Base-by-base conservation (phyloP, 2,888 invertebrate genomes). In the Ethmia dodecea region DNA sequence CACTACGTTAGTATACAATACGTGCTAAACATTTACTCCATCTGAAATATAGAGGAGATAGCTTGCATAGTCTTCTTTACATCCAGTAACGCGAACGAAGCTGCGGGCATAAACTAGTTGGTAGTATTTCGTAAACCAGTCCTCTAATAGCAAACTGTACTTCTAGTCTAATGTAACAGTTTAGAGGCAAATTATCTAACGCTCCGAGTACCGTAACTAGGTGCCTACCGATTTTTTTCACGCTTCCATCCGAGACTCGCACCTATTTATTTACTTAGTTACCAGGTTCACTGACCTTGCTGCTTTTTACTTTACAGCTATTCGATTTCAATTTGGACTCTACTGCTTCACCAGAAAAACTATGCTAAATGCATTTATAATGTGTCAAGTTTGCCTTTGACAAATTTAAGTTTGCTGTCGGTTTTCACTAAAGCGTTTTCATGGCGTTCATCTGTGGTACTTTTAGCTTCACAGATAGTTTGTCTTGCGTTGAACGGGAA, bases 181-280 rank as follows among this genome's bases (percentile, higher is more conserved):
- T 51, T 31, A 28, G 31, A 28, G 31, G 25, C 27, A 56, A 58
- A 63, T 63, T 57, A 60, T 60, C 55, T 55, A 56, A 61, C 53
- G 47, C 22, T 9, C 41, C 40, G 42, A 58, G 46, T 55, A 52
- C 59, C 64, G 59, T 52, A 64, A 63, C 50, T 11, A 15, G 28
- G 28, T n/a, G 14, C 13, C n/a, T 26, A 36, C 30, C 30, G 36
- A 14, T 27, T 34, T 38, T 34, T 39, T 42, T 38, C 40, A 33
- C 37, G 22, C 31, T 35, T 22, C 35, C 42, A 39, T 35, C 42
- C 31, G 26, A 27, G 15, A n/a, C 28, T 34, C 31, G 34, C 40
- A 40, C 33, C 40, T 34, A 40, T 40, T 36, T 40, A 40, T 39
- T 40, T 37, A 40, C 39, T 33, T 28, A 33, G 29, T 10, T n/a